Conservation (phyloP, 1,140 invertebrate genomes). For the Holotrichia oblita region DNA sequence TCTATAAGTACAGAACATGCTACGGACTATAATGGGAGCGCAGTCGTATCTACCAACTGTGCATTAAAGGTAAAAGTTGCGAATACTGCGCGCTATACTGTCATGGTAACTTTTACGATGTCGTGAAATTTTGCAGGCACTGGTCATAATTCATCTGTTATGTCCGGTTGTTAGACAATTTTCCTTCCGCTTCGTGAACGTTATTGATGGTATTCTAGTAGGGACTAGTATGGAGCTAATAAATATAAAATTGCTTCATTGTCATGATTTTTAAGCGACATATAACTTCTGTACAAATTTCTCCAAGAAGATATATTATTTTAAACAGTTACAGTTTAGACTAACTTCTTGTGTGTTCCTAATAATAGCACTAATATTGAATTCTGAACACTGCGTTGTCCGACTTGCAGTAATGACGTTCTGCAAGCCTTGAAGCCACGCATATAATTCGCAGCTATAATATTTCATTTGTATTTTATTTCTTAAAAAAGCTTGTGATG, state of each 20-base stretch:
- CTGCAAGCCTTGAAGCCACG: too few species aligned
- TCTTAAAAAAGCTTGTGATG: too few species aligned
- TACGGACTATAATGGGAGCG: neutral
- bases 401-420: too few species aligned
- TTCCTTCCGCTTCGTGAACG: conserved; percentile 11
- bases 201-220: neutral
- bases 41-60: neutral
- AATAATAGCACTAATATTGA: too few species aligned
- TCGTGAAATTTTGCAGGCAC: conserved; percentile 16
- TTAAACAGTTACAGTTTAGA: too few species aligned
- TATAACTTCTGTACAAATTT: conserved; percentile 60
- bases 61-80: neutral
- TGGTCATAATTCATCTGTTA: conserved; percentile 1
- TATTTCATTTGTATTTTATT: too few species aligned
- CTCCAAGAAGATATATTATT: too few species aligned
- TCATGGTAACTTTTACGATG: neutral
- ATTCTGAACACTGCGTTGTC: too few species aligned
- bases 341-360: too few species aligned
- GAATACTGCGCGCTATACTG: neutral
- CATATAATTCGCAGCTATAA: too few species aligned
- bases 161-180: conserved; percentile 20
- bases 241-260: conserved; percentile 18
- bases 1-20: conserved; percentile 3
- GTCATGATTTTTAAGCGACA: conserved; percentile 41
- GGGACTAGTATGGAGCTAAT: neutral